These are phyloP conservation scores for Elephantulus edwardii DNA, from an alignment of 2,113 vertebrate genomes.

Conservation along the genomic window DNA sequence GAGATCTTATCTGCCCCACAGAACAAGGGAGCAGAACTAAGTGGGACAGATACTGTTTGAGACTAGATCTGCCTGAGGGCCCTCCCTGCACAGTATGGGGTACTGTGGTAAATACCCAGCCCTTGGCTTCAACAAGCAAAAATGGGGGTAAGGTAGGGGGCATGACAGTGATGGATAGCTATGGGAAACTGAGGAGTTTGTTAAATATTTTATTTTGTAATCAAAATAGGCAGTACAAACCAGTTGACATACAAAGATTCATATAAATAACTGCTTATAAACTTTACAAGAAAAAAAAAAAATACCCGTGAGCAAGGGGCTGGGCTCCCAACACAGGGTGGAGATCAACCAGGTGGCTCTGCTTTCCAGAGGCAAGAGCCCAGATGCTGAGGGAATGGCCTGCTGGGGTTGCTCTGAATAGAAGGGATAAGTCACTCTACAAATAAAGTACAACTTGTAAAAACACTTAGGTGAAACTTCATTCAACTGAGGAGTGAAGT, in stretches of 20 bases:
- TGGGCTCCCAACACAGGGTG: constrained; percentile 64
- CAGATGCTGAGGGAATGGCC: constrained; percentile 45
- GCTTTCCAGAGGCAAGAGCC: constrained; percentile 54
- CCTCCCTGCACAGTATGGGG: background rate
- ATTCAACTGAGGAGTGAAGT: constrained; percentile 52
- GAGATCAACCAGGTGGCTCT: constrained; percentile 53
- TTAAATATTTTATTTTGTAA: constrained; percentile 79
- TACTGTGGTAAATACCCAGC: constrained; percentile 1
- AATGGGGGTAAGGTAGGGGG: background rate
- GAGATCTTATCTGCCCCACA: background rate
- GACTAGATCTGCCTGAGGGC: background rate
- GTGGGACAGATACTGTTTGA: background rate
- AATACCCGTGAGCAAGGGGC: constrained; percentile 71
- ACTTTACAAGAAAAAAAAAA: constrained; percentile 51
- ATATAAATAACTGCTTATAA: constrained; percentile 66
- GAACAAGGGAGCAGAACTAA: background rate
- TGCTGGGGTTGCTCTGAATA: constrained; percentile 63
- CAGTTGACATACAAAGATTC: constrained; percentile 43
- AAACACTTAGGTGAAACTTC: constrained; percentile 58
- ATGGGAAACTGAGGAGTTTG: constrained; percentile 33
- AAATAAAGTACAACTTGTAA: constrained; percentile 69
- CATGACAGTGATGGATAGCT: background rate
- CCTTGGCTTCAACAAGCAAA: constrained; percentile 19
- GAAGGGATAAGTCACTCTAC: constrained; percentile 68
- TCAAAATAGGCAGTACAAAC: constrained; percentile 79